Evolutionary conservation across 2,113 vertebrate species (phyloP).

Genomic region (Vulpes vulpes): DNA sequence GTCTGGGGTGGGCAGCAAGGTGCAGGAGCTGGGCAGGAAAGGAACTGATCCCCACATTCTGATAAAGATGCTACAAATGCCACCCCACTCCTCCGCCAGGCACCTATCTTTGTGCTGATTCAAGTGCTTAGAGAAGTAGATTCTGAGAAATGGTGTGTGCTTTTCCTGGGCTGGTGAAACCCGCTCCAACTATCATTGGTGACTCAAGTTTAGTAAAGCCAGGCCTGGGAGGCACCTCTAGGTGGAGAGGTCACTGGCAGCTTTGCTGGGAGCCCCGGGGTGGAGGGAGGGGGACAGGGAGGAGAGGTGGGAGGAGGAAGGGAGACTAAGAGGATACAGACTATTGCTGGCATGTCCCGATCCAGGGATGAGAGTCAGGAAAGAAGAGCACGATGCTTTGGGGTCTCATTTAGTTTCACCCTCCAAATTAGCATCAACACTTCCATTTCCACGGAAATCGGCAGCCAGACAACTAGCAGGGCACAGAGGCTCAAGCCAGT

Average conservation of each 20-base stretch:
- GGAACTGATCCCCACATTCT: background rate
- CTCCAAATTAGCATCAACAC: constrained; percentile 51
- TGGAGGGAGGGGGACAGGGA: rapidly evolving
- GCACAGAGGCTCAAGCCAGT: constrained; percentile 43
- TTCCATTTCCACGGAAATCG: constrained; percentile 52
- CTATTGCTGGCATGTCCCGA: background rate
- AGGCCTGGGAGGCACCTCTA: background rate
- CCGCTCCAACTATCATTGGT: background rate
- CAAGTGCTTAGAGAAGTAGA: background rate
- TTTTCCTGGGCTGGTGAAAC: background rate
- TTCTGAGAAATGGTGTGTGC: background rate
- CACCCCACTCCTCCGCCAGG: background rate
- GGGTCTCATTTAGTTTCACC: constrained; percentile 42
- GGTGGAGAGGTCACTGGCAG: background rate
- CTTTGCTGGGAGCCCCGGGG: background rate
- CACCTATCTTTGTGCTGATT: background rate
- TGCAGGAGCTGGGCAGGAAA: background rate
- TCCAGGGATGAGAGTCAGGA: background rate
- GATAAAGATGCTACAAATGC: background rate
- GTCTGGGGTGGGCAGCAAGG: background rate
- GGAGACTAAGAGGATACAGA: background rate
- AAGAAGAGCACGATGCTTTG: background rate
- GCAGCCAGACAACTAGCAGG: constrained; percentile 61
- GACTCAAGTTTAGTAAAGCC: background rate
- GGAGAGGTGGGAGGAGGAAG: too few relatives aligned